Conservation (phyloP, 2,113 vertebrate genomes). For the Dromaius novaehollandiae region DNA sequence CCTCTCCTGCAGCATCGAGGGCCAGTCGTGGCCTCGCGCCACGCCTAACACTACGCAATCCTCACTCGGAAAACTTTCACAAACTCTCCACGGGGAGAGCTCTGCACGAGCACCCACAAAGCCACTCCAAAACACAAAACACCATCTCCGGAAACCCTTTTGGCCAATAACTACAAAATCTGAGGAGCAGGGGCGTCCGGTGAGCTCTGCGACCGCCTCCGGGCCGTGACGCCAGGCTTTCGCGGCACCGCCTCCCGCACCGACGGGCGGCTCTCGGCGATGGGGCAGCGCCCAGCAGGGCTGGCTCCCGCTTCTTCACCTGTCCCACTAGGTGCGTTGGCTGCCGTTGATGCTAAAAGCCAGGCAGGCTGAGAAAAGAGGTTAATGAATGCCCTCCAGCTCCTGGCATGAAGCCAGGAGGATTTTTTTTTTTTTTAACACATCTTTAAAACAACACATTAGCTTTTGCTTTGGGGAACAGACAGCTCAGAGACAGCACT, state of each 20-base stretch:
- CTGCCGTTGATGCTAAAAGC: background rate
- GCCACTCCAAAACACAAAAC: background rate
- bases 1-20: background rate
- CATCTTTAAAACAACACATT: background rate
- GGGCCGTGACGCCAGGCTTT: no score
- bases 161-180: fast-evolving
- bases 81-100: fast-evolving
- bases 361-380: background rate
- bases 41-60: fast-evolving
- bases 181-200: fast-evolving
- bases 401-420: background rate
- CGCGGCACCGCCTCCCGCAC: no score
- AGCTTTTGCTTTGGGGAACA: background rate
- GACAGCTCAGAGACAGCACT: fast-evolving
- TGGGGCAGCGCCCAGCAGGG: background rate
- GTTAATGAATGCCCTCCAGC: background rate
- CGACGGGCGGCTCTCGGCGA: background rate
- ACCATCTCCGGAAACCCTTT: background rate
- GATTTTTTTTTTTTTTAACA: background rate
- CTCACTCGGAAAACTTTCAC: background rate
- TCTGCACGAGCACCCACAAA: background rate
- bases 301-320: background rate
- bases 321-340: background rate
- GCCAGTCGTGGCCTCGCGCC: background rate
- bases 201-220: fast-evolving